A percentile compares a stretch with the other conserved stretches of the same genome.
phyloP scores from a whole-genome alignment of 2,888 invertebrate species.

The Eupithecia subumbrata region DNA sequence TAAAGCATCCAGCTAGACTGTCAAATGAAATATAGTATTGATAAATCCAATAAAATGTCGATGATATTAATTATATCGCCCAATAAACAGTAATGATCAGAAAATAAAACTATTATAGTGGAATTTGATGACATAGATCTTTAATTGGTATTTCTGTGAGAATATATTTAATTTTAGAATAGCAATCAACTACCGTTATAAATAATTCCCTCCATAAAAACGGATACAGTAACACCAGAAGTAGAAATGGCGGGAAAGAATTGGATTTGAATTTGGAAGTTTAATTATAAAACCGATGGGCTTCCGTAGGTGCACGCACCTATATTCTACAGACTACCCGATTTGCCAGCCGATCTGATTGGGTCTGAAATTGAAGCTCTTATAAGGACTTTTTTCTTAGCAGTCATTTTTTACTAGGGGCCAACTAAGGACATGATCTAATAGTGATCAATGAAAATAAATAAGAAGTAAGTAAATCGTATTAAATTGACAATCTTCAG shows the following conservation, averaged over 20 bases:
- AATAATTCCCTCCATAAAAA: conserved; percentile 49
- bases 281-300: conserved; percentile 79
- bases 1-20: too few relatives aligned
- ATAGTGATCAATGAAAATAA: not conserved
- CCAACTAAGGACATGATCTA: not conserved
- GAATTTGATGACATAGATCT: conserved; percentile 40
- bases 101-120: conserved; percentile 39
- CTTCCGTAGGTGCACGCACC: conserved; percentile 76
- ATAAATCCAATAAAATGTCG: not conserved
- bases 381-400: not conserved
- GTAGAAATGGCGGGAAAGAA: conserved; percentile 74
- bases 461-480: not conserved
- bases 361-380: not conserved
- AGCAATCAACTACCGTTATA: conserved; percentile 45
- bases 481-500: not conserved
- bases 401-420: not conserved
- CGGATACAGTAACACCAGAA: conserved; percentile 72
- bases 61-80: not conserved
- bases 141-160: conserved; percentile 45
- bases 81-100: conserved; percentile 23
- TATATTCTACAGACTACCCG: conserved; percentile 19
- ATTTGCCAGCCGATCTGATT: conserved; percentile 14
- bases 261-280: conserved; percentile 75
- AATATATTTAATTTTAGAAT: conserved; percentile 39
- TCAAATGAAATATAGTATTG: not conserved